Evolutionary conservation across 2,113 vertebrate species (phyloP), one percentile per base, ranked within the genome.

Genomic region (Festucalex cinctus): DNA sequence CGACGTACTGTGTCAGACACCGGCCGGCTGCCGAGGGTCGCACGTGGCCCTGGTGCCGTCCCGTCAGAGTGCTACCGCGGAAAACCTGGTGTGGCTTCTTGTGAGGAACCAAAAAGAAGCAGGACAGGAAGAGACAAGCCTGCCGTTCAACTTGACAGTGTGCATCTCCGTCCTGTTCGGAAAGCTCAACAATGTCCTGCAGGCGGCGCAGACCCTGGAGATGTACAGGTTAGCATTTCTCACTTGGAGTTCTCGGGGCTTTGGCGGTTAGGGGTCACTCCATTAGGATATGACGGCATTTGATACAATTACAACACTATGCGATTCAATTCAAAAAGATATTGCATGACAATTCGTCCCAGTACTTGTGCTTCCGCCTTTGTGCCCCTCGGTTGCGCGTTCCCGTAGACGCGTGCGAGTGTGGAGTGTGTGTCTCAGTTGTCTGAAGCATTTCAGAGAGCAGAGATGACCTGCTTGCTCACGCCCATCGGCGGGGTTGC

Each of bases 81-180:
- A 10, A 1, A 6, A 65, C 1, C 43, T 39, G 4, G 17, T 1
- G 0, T 91, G 86, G 79, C 65, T 91, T 2, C 83, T 77, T 3
- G 77, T 93, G 79, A 83, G 88, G 79, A 93, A 92, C 67, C 81
- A 67, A 71, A 85, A 90, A 43, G 86, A 59, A 0, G 28, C 57
- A 0, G 41, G 8, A 10, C 24, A 48, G 6, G 74, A 67, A 1
- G 39, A 81, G 24, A 4, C 59, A 6, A 80, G 1, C 43, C 14
- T 82, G 24, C 68, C 76, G 26, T 80, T 82, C 16, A 85, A 93
- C 67, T 92, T 95, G 73, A 94, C 92, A 0, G 73, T 94, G 9
- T 95, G 94, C 63, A 85, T 94, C 69, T 94, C 93, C 49, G 79
- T 65, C 56, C 85, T 94, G 74, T 94, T 92, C 79, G 91, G 83